Evolutionary conservation across 2,113 vertebrate genomes (phyloP).

Genomic region (Marmota flaviventris): DNA sequence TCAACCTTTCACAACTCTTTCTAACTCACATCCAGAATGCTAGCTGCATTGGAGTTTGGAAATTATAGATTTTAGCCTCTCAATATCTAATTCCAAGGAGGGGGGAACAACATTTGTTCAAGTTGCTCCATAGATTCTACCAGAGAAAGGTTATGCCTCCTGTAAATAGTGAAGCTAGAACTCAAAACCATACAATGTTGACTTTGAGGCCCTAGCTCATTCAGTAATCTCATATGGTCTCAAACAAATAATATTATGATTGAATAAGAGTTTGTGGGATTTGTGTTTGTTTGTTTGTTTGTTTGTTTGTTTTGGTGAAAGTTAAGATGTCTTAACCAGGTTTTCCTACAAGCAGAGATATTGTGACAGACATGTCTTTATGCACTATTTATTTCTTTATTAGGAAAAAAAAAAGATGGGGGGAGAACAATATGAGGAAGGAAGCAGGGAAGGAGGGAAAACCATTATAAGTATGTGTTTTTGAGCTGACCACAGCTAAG

Average conservation of each 20-base stretch:
- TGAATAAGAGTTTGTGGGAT: neutral
- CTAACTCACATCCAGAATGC: neutral
- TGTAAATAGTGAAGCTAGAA: neutral
- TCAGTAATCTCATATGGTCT: neutral
- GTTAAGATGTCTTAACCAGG: neutral
- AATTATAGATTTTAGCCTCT: neutral
- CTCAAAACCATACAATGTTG: neutral
- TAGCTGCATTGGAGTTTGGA: neutral
- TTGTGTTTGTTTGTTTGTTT: neutral
- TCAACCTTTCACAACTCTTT: neutral
- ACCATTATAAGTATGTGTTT: rapidly evolving
- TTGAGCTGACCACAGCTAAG: neutral
- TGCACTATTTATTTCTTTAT: neutral
- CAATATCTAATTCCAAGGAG: neutral
- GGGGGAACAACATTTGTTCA: neutral
- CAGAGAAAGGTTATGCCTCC: neutral
- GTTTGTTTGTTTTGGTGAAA: neutral
- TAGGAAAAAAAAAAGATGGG: neutral
- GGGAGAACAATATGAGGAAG: neutral
- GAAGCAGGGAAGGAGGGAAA: neutral
- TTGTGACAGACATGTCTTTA: too few relatives aligned
- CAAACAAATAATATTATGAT: neutral
- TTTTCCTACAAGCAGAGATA: neutral
- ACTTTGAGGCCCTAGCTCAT: neutral
- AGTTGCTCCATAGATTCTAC: neutral